These are phyloP conservation scores for Tipula lateralis DNA, from an alignment of 2,888 invertebrate species.

Conservation along the genomic window DNA sequence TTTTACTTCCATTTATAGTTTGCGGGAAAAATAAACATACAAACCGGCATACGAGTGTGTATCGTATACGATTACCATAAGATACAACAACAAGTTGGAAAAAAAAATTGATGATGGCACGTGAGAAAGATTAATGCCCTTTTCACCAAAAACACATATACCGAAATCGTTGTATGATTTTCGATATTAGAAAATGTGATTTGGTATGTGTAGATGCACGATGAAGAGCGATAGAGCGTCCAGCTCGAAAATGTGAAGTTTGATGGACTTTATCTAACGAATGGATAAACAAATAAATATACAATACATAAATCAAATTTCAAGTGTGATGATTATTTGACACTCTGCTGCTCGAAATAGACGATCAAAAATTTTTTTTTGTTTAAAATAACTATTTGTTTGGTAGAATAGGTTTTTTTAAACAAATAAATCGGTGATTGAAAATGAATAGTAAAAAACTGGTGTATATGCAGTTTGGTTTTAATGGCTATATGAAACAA, in stretches of 20 bases:
- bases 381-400: background rate
- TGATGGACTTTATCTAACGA: background rate
- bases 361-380: background rate
- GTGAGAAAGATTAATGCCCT: slow-evolving; percentile 19
- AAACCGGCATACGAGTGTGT: background rate
- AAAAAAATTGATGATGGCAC: background rate
- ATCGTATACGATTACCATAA: background rate
- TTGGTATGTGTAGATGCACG: background rate
- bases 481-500: background rate
- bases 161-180: background rate
- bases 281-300: background rate
- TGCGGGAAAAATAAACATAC: slow-evolving; percentile 15
- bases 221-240: background rate
- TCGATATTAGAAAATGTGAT: background rate
- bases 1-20: background rate
- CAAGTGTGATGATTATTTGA: slow-evolving; percentile 9
- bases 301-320: slow-evolving; percentile 2
- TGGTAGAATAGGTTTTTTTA: background rate
- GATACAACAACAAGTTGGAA: too few relatives aligned
- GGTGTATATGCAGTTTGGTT: background rate
- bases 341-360: background rate
- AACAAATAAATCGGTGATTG: background rate
- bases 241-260: background rate
- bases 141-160: background rate
- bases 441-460: background rate